phyloP scores from a whole-genome alignment of 2,113 vertebrate species.

The Cyprinodon variegatus region DNA sequence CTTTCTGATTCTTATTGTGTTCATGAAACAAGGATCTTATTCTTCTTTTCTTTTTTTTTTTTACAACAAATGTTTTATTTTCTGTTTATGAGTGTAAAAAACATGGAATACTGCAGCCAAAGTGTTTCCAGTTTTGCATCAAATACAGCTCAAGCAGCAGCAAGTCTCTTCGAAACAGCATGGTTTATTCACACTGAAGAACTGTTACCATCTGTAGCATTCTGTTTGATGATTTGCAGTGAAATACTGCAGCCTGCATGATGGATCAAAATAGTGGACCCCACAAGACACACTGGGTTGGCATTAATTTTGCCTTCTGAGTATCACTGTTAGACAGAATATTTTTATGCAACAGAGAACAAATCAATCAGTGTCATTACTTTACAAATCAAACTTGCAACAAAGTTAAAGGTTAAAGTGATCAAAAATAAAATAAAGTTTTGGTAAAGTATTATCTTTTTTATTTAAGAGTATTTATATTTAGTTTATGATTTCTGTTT shows the following conservation, averaged over 20 bases:
- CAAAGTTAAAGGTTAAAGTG: neutral
- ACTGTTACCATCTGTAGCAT: constrained; percentile 38
- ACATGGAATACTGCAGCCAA: constrained; percentile 14
- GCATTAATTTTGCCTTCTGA: neutral
- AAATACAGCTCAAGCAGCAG: constrained; percentile 6
- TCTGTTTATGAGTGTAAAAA: neutral
- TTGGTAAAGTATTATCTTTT: no score
- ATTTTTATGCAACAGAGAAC: constrained; percentile 13
- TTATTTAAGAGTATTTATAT: no score
- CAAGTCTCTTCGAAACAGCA: constrained; percentile 14
- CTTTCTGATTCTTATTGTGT: neutral
- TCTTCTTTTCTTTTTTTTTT: neutral
- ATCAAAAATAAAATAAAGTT: constrained; percentile 23
- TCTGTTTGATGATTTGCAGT: constrained; percentile 53
- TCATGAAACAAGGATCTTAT: neutral
- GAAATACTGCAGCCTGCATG: constrained; percentile 50
- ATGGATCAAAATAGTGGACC: constrained; percentile 53
- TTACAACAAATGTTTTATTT: constrained; percentile 7
- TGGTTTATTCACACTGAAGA: constrained; percentile 30
- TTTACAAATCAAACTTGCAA: constrained; percentile 28
- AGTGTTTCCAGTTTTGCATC: constrained; percentile 21
- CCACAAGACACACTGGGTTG: constrained; percentile 10
- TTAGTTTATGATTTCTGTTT: no score
- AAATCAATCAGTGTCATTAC: constrained; percentile 8
- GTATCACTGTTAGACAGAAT: neutral